Conservation (phyloP, 2,797 vertebrate species). For the Pantherophis vulpinus region DNA sequence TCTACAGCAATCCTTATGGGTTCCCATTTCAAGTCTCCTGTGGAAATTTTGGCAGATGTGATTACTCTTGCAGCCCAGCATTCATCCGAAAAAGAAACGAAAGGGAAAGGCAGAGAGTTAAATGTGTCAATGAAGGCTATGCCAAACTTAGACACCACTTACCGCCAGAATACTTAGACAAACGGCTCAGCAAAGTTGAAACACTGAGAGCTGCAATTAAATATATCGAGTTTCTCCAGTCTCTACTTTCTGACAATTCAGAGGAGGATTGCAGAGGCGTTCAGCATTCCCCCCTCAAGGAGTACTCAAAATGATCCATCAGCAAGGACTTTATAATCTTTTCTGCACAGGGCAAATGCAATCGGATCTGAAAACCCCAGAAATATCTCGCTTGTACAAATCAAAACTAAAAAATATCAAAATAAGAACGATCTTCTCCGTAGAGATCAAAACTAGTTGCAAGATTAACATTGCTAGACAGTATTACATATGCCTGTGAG, state of each 20-base stretch:
- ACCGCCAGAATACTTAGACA: conserved; percentile 73
- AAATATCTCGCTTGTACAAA: neutral
- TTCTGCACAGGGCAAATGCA: neutral
- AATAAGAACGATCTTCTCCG: neutral
- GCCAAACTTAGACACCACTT: conserved; percentile 75
- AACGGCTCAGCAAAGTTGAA: conserved; percentile 79
- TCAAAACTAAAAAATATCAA: neutral
- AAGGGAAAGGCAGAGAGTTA: conserved; percentile 77
- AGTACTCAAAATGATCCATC: conserved; percentile 29
- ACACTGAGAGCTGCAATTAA: conserved; percentile 78
- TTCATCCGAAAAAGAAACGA: conserved; percentile 79
- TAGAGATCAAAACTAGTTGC: neutral
- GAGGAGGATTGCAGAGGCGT: conserved; percentile 21
- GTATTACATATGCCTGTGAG: neutral
- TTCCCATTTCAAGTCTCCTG: conserved; percentile 58
- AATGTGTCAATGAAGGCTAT: conserved; percentile 79
- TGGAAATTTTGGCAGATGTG: conserved; percentile 51
- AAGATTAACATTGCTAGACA: neutral
- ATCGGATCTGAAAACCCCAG: neutral
- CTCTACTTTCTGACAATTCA: conserved; percentile 59
- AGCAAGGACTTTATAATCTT: conserved; percentile 44
- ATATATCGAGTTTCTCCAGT: conserved; percentile 74
- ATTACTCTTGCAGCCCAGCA: conserved; percentile 68
- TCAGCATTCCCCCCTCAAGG: conserved; percentile 19
- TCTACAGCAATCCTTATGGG: conserved; percentile 56